Evolutionary conservation across 2,113 vertebrate genomes (phyloP), one percentile per base, ranked within the genome.

Genomic region (Atherinomorus stipes): DNA sequence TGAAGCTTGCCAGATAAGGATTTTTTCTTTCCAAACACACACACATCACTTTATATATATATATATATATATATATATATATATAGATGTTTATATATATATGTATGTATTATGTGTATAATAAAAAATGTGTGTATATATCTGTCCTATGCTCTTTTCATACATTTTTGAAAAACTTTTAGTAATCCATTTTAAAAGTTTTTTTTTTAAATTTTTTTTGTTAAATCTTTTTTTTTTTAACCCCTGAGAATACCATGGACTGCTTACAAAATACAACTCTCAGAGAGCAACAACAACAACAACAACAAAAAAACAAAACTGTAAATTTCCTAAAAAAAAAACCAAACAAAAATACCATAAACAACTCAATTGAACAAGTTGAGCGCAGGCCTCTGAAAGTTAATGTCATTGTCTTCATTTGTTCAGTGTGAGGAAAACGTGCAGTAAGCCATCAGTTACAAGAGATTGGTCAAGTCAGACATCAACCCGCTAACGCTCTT

Each of bases 211-310:
- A 65, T 8, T 34, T 34, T 78, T 86, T 82, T 85, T 83, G 81
- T 74, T 85, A 40, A 61, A 81, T 59, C 67, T 80, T 68, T 60
- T 62, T 71, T 76, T 86, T 84, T 85, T 85, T 69, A 80, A 91
- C 88, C 93, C 94, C 94, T 94, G 94, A 94, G 94, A 93, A 90
- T 82, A 90, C 85, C 85, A 83, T 76, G 81, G 82, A 90, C 85
- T 87, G 80, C 88, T 90, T 90, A 91, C 63, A 91, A 90, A 89
- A 91, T 89, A 90, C 86, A 89, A 83, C 80, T 87, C 75, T 91
- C 70, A 81, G 71, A 83, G 73, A 76, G 86, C 50, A 75, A 83
- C 59, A 78, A 74, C 84, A 77, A n/a, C 42, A n/a, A n/a, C n/a
- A n/a, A n/a, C n/a, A n/a, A n/a, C n/a, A n/a, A n/a, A n/a, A n/a